phyloP scores from a whole-genome alignment of 2,113 vertebrate species.

The Deroptyus accipitrinus region DNA sequence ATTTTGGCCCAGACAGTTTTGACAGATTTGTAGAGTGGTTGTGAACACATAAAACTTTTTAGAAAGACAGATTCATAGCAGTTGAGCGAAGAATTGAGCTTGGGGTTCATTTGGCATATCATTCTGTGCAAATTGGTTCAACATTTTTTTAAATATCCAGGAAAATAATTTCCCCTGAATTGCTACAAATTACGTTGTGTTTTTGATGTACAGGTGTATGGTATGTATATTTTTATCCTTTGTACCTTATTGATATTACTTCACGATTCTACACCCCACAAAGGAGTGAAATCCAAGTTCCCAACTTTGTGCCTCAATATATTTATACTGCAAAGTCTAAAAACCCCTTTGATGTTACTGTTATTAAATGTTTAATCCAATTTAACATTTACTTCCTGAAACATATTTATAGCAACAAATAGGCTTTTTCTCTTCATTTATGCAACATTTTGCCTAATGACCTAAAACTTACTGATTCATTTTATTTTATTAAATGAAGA shows the following conservation, averaged over 20 bases:
- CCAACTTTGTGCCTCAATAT: not conserved
- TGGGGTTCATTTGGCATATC: not conserved
- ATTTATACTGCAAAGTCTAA: not conserved
- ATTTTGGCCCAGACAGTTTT: not conserved
- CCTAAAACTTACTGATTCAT: slow-evolving; percentile 41
- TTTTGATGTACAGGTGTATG: not conserved
- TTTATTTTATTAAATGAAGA: slow-evolving; percentile 35
- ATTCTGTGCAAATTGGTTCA: not conserved
- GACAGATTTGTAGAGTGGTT: not conserved
- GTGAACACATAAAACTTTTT: not conserved
- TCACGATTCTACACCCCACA: not conserved
- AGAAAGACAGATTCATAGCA: not conserved
- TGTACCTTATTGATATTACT: not conserved
- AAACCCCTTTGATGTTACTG: not conserved
- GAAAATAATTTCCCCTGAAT: not conserved
- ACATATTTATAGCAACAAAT: slow-evolving; percentile 16
- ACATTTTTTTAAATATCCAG: not conserved
- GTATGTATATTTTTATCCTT: not conserved
- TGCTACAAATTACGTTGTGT: not conserved
- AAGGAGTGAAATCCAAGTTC: not conserved
- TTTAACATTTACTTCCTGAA: not conserved
- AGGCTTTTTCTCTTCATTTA: not conserved
- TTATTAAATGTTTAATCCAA: not conserved
- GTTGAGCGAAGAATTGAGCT: not conserved
- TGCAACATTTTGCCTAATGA: slow-evolving; percentile 48